Evolutionary conservation across 2,113 vertebrate genomes (phyloP), one percentile per base, ranked within the genome.

Genomic region (Chrysemys picta): DNA sequence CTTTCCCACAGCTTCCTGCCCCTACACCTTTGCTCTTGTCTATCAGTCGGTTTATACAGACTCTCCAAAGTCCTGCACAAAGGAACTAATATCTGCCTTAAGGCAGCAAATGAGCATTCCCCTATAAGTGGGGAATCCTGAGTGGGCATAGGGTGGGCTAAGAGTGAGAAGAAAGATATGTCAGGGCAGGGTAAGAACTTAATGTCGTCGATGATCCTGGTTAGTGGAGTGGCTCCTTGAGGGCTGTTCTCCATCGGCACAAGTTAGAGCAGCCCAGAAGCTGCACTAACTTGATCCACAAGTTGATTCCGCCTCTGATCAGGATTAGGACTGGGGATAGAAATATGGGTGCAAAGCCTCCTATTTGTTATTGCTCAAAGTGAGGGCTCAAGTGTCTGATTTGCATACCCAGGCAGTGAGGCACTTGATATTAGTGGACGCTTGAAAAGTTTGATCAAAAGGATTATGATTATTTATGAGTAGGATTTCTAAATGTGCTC

Each of bases 401-500:
- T 88, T 2, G 1, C 17, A 14, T 31, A 49, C 35, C 24, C 8
- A 24, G 27, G 10, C 42, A 38, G 2, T 80, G 16, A 38, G 19
- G n/a, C 19, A 38, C 65, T 72, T 38, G 4, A 21, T 72, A 38
- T 38, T 38, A 93, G 22, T 47, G 53, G 87, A 81, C 5, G 25
- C 75, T 78, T 78, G 25, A 22, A 42, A 76, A 47, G 5, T 90
- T 80, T 16, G 65, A 4, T 25, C 86, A 84, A 88, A 81, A 54
- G 25, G 50, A 85, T 27, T 47, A 16, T 50, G 54, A 8, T 85
- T 93, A 80, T 93, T 91, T 94, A 42, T 59, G 65, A 76, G 29
- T 5, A 93, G 52, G 6, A 52, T 94, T 96, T 97, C 87, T 87
- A 54, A 83, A 85, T 92, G 45, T 59, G 16, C 10, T 76, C 4